Conservation (phyloP, 2,113 vertebrate genomes). For the Phoenicopterus ruber region DNA sequence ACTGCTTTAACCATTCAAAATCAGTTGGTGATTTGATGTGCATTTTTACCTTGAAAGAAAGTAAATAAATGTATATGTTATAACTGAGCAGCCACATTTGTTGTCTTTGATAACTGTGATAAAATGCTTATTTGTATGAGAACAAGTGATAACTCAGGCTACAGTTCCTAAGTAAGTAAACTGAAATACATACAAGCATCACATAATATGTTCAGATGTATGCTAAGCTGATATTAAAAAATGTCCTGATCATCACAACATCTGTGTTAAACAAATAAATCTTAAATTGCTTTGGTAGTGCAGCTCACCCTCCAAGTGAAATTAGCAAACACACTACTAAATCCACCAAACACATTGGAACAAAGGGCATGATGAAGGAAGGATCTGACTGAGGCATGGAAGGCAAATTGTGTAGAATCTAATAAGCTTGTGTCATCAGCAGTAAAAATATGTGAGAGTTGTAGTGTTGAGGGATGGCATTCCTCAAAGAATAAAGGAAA, state of each 20-base stretch:
- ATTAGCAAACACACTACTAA: not conserved
- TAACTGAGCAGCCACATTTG: not conserved
- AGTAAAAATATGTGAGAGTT: not conserved
- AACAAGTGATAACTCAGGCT: not conserved
- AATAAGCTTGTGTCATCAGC: not conserved
- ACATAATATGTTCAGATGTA: not conserved
- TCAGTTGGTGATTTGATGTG: conserved; percentile 79
- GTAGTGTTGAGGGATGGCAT: not conserved
- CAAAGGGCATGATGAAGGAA: not conserved
- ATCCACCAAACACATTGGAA: not conserved
- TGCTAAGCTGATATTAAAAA: not conserved
- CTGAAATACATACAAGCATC: not conserved
- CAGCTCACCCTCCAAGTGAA: not conserved
- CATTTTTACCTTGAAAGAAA: conserved; percentile 80
- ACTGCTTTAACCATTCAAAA: conserved; percentile 94
- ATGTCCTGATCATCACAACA: not conserved
- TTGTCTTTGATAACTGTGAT: not conserved
- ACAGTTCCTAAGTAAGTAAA: not conserved
- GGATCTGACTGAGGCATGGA: not conserved
- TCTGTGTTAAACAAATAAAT: not conserved
- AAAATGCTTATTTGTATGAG: not conserved
- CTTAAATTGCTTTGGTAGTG: not conserved
- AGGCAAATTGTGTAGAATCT: not conserved
- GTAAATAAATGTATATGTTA: not conserved
- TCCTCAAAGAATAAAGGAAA: not conserved